Conservation (phyloP, 1,140 invertebrate species). For the Harpegnathos saltator region DNA sequence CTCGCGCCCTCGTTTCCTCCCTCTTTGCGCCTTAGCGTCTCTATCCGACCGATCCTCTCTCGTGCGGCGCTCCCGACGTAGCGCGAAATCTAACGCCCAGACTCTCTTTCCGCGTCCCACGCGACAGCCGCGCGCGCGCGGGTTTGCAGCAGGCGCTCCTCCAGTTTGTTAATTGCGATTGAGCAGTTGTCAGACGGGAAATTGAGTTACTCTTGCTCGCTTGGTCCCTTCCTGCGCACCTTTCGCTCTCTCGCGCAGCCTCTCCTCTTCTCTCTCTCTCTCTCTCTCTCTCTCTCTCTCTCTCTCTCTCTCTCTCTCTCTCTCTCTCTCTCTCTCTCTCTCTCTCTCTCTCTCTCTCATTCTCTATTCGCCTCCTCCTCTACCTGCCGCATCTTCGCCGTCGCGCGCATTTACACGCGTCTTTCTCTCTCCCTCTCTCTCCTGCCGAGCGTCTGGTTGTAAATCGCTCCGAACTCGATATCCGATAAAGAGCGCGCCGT, state of each 20-base stretch:
- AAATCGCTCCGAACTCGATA: constrained; percentile 20
- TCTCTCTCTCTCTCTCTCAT: constrained; percentile 6
- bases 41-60: constrained; percentile 1
- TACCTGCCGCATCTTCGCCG: constrained; percentile 26
- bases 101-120: constrained; percentile 48
- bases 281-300: constrained; percentile 6
- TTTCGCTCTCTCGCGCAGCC: constrained; percentile 2
- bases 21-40: neutral
- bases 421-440: constrained; percentile 5
- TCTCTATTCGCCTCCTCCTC: neutral
- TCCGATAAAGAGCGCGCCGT: neutral
- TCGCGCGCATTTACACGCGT: constrained; percentile 8
- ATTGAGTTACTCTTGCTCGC: constrained; percentile 79
- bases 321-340: constrained; percentile 3
- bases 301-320: constrained; percentile 15
- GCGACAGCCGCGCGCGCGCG: constrained; percentile 42
- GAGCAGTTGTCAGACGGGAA: constrained; percentile 79
- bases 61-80: constrained; percentile 6
- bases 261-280: neutral
- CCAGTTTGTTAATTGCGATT: constrained; percentile 82
- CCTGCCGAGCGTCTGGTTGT: neutral
- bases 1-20: neutral
- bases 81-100: constrained; percentile 60
- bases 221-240: constrained; percentile 52
- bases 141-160: constrained; percentile 60